A percentile compares a stretch with the other conserved stretches of the same genome.
These are phyloP conservation scores for Spilogale gracilis DNA, from an alignment of 2,113 vertebrate species.

Conservation along the genomic window DNA sequence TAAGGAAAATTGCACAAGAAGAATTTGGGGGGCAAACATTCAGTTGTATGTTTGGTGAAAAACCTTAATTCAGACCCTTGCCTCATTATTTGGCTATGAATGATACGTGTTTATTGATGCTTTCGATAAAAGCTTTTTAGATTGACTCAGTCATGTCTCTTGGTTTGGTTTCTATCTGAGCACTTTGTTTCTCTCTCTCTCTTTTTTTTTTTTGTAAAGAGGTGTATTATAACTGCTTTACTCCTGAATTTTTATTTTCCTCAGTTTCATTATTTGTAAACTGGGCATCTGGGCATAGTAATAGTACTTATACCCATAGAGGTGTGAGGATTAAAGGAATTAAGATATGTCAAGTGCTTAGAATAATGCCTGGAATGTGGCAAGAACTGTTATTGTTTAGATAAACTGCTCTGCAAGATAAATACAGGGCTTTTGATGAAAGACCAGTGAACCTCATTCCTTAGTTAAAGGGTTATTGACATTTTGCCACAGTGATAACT, in stretches of 20 bases:
- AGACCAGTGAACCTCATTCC: background rate
- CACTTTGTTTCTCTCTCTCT: background rate
- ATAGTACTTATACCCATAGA: background rate
- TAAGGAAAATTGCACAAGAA: background rate
- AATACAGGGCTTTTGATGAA: constrained; percentile 24
- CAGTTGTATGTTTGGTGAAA: constrained; percentile 9
- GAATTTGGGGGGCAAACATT: background rate
- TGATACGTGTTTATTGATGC: background rate
- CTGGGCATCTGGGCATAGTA: background rate
- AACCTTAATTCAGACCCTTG: background rate
- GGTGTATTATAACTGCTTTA: constrained; percentile 25
- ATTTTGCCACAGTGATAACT: background rate
- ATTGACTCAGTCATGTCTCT: background rate
- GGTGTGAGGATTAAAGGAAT: constrained; percentile 50
- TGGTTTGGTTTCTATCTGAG: constrained; percentile 28
- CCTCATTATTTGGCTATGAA: background rate
- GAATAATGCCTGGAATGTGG: background rate
- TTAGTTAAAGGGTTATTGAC: background rate
- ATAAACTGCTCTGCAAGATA: constrained; percentile 48
- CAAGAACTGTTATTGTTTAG: constrained; percentile 5
- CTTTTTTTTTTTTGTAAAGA: background rate
- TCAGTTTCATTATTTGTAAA: constrained; percentile 49
- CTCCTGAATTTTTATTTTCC: background rate
- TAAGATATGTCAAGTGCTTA: constrained; percentile 46
- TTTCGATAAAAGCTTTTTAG: background rate